Evolutionary conservation across 2,797 vertebrate genomes (phyloP).

Genomic region (Schizopygopsis pylzovi): DNA sequence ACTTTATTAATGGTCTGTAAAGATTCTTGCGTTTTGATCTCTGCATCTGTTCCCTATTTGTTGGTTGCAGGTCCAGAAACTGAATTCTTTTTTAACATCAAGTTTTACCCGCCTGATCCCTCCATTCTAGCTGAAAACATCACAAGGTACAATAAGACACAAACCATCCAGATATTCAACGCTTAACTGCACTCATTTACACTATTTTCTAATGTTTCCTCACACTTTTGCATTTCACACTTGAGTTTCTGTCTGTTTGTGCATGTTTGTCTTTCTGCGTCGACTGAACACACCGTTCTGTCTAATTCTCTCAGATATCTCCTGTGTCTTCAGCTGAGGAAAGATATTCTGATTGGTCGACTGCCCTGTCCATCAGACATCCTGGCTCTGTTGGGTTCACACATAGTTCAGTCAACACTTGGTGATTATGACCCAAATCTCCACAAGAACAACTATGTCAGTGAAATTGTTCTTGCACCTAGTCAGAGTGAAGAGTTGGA

Average conservation of each 20-base stretch:
- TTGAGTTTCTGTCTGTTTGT: neutral
- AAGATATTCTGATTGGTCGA: constrained; percentile 87
- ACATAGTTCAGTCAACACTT: constrained; percentile 91
- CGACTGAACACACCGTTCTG: neutral
- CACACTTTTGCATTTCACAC: neutral
- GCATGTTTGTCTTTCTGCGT: neutral
- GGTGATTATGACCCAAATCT: constrained; percentile 94
- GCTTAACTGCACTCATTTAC: neutral
- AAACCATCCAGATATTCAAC: neutral
- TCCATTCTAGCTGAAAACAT: constrained; percentile 95
- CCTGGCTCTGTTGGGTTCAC: constrained; percentile 92
- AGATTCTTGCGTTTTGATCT: neutral
- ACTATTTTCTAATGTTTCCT: neutral
- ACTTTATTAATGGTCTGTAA: neutral
- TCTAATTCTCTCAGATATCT: constrained; percentile 82
- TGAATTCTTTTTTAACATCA: constrained; percentile 93
- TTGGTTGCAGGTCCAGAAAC: constrained; percentile 83
- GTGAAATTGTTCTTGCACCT: constrained; percentile 87
- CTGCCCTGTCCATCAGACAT: constrained; percentile 96
- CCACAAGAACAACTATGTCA: constrained; percentile 86
- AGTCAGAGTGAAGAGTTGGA: constrained; percentile 94
- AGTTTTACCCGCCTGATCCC: constrained; percentile 97
- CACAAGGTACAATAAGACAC: constrained; percentile 82
- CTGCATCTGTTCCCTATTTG: neutral
- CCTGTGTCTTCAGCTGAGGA: constrained; percentile 92